phyloP scores from a whole-genome alignment of 1,140 invertebrate genomes.

The Homalodisca vitripennis region DNA sequence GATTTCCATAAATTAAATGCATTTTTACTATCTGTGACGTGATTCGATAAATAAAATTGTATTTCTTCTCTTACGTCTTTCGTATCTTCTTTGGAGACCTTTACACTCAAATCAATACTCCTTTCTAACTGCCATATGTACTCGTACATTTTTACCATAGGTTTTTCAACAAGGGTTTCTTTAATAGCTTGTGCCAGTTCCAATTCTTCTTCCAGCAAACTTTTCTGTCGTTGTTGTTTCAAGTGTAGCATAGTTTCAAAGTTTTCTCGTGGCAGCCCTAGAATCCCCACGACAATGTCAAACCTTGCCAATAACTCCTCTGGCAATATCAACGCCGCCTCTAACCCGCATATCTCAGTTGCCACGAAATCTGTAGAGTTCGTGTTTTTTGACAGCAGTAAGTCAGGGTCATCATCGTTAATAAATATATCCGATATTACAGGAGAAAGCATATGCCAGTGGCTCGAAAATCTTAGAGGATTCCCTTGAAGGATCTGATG shows the following conservation, averaged over 20 bases:
- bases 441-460: background rate
- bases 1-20: background rate
- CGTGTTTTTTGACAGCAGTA: background rate
- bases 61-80: background rate
- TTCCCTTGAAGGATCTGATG: background rate
- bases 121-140: background rate
- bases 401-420: background rate
- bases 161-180: background rate
- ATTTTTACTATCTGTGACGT: background rate
- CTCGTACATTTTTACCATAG: constrained; percentile 1
- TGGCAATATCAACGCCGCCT: background rate
- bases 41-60: background rate
- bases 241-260: background rate
- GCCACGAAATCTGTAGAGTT: background rate
- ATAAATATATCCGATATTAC: background rate
- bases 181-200: background rate
- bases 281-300: background rate
- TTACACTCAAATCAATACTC: background rate
- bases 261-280: background rate
- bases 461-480: background rate
- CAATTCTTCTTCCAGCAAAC: background rate
- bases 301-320: background rate
- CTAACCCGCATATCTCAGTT: background rate
- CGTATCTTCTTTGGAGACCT: background rate
- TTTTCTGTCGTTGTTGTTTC: constrained; percentile 9